A percentile compares a stretch with the other conserved stretches of the same genome.
phyloP scores from a whole-genome alignment of 2,113 vertebrate species.

The Mesembrinibis cayennensis region DNA sequence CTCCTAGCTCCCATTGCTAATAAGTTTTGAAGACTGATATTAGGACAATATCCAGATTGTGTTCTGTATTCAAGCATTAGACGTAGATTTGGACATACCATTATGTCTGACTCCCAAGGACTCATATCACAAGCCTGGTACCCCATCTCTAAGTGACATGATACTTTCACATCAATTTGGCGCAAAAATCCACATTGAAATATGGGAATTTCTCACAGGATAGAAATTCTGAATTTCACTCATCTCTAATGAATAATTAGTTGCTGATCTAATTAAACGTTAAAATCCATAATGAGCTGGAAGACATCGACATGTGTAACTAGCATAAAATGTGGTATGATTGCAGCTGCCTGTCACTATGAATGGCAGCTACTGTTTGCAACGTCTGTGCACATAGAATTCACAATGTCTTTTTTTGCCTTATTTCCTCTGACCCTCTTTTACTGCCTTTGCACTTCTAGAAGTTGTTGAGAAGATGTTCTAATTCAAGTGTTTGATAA shows the following conservation, averaged over 20 bases:
- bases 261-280: neutral
- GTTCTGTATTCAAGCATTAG: neutral
- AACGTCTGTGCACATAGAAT: neutral
- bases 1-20: neutral
- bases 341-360: neutral
- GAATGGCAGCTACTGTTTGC: neutral
- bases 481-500: neutral
- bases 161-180: neutral
- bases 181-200: neutral
- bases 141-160: too few species aligned
- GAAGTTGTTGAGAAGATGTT: neutral
- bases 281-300: neutral
- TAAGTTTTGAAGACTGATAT: neutral
- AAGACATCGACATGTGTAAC: neutral
- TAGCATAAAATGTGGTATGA: neutral
- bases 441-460: neutral
- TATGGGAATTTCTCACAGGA: neutral
- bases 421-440: neutral
- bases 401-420: neutral
- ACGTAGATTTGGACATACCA: neutral
- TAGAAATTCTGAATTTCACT: neutral
- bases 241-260: neutral
- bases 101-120: neutral
- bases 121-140: neutral
- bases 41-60: neutral